Evolutionary conservation across 2,888 invertebrate species (phyloP).

Genomic region (Nebria brevicollis): DNA sequence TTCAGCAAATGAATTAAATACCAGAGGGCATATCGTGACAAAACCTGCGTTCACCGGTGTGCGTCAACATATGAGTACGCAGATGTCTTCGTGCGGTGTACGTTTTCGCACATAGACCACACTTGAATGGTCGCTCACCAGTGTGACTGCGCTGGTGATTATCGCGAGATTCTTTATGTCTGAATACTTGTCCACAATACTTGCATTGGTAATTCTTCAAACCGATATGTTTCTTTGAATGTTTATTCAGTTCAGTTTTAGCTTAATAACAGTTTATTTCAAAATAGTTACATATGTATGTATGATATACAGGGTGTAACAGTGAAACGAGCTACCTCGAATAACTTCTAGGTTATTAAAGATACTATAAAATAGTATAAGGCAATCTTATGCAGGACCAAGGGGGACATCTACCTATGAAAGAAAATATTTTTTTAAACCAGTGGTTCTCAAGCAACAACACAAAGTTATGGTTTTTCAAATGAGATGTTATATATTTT

Average conservation of each 20-base stretch:
- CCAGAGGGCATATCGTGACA: not conserved
- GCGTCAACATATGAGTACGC: constrained; percentile 53
- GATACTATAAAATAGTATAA: no score
- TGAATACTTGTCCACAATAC: constrained; percentile 61
- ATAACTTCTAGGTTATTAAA: no score
- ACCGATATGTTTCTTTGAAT: constrained; percentile 59
- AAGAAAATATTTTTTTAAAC: no score
- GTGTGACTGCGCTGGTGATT: constrained; percentile 61
- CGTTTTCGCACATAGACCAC: constrained; percentile 59
- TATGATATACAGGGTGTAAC: no score
- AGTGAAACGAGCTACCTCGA: no score
- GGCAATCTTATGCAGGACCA: no score
- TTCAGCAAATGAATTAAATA: not conserved
- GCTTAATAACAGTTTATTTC: constrained; percentile 51
- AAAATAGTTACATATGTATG: not conserved
- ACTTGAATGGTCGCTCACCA: constrained; percentile 59
- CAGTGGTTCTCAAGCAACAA: no score
- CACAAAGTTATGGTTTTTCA: no score
- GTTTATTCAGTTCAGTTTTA: constrained; percentile 59
- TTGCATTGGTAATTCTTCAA: constrained; percentile 61
- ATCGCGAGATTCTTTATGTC: constrained; percentile 61
- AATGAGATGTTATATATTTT: no score
- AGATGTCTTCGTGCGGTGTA: constrained; percentile 61
- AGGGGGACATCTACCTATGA: no score
- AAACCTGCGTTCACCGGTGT: constrained; percentile 36